A percentile compares a stretch with the other conserved stretches of the same genome.
Conservation (phyloP, 1,140 invertebrate species). For the Argopecten irradians region DNA sequence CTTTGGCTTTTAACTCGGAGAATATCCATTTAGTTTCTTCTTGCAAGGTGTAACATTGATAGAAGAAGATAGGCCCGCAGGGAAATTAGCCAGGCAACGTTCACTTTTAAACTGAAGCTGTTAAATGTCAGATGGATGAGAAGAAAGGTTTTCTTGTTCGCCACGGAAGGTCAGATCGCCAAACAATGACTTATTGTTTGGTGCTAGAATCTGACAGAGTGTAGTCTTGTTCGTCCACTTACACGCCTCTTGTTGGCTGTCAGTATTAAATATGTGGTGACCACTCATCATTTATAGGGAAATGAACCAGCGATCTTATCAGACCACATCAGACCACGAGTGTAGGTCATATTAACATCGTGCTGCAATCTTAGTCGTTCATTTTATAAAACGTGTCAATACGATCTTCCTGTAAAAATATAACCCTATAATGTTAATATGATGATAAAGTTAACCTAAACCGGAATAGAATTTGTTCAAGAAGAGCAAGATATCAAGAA, state of each 20-base stretch:
- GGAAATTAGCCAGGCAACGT: background rate
- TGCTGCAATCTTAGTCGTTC: no score
- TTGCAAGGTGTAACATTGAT: background rate
- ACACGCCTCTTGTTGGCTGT: background rate
- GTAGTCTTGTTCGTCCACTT: background rate
- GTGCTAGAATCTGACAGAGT: background rate
- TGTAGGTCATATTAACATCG: no score
- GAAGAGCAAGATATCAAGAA: no score
- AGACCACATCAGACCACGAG: background rate
- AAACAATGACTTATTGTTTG: background rate
- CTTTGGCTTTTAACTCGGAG: conserved; percentile 15
- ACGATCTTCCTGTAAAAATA: background rate
- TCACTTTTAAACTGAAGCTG: conserved; percentile 9
- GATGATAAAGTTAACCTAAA: no score
- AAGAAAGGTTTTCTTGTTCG: background rate
- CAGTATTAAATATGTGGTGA: background rate
- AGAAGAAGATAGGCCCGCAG: background rate
- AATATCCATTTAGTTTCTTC: conserved; percentile 1
- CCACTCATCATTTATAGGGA: background rate
- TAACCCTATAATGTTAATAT: background rate
- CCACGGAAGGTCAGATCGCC: background rate
- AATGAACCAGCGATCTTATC: background rate
- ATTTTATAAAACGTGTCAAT: background rate
- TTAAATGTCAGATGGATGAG: background rate
- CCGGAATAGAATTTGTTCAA: no score